Conservation (phyloP, 2,113 vertebrate genomes). For the Phoxinus phoxinus region DNA sequence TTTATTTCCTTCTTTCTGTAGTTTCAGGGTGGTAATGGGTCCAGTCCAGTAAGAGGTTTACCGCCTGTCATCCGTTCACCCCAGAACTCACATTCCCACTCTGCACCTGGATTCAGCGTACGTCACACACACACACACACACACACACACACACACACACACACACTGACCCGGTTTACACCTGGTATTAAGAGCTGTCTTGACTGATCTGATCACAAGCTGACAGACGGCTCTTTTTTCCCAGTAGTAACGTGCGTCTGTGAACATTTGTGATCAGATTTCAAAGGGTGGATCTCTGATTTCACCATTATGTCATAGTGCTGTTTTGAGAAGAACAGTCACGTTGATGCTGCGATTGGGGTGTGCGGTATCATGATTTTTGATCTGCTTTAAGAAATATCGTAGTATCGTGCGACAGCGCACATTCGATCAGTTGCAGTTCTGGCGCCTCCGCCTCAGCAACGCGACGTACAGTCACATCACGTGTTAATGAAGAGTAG, state of each 20-base stretch:
- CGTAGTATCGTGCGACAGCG: too few relatives aligned
- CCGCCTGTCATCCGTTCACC: slow-evolving; percentile 93
- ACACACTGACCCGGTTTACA: background rate
- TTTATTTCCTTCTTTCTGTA: slow-evolving; percentile 56
- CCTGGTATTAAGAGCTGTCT: background rate
- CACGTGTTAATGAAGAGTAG: too few relatives aligned
- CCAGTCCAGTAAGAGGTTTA: slow-evolving; percentile 93
- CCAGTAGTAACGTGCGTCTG: background rate
- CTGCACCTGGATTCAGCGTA: slow-evolving; percentile 91
- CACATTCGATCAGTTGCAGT: too few relatives aligned
- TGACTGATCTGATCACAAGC: background rate
- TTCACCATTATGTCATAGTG: background rate
- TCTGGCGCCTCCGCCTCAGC: too few relatives aligned
- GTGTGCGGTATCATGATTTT: too few relatives aligned
- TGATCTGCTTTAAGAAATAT: too few relatives aligned
- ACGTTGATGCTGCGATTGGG: background rate
- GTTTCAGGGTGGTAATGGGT: slow-evolving; percentile 97
- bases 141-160: background rate
- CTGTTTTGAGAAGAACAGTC: background rate
- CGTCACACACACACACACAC: slow-evolving; percentile 63
- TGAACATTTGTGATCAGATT: background rate
- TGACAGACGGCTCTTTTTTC: background rate
- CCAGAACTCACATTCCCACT: slow-evolving; percentile 97
- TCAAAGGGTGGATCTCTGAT: background rate
- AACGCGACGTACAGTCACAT: too few relatives aligned